phyloP scores from a whole-genome alignment of 1,140 invertebrate genomes.

The Dryas iulia region DNA sequence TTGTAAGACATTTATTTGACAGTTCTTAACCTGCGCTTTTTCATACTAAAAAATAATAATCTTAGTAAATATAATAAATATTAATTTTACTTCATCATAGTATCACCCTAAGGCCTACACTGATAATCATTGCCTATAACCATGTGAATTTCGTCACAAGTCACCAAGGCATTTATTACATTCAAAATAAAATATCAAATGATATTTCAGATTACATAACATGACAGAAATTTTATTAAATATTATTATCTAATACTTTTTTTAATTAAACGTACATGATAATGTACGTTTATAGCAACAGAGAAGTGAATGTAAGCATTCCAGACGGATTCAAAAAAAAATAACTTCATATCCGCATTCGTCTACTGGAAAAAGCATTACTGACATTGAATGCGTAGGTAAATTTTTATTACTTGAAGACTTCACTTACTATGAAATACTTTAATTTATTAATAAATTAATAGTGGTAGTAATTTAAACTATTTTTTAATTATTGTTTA shows the following conservation, averaged over 20 bases:
- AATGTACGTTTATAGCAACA: constrained; percentile 39
- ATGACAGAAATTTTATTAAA: not conserved
- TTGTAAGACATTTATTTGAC: too few relatives aligned
- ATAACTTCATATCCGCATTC: constrained; percentile 19
- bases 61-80: too few relatives aligned
- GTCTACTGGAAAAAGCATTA: constrained; percentile 12
- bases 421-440: not conserved
- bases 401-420: not conserved
- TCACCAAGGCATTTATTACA: too few relatives aligned
- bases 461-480: not conserved
- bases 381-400: not conserved
- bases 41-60: too few relatives aligned
- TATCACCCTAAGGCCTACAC: too few relatives aligned
- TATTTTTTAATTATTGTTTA: not conserved
- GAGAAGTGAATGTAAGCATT: constrained; percentile 11
- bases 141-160: too few relatives aligned
- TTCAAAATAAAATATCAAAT: too few relatives aligned
- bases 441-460: not conserved
- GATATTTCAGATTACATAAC: not conserved
- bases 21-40: too few relatives aligned
- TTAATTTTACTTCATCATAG: too few relatives aligned
- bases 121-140: too few relatives aligned
- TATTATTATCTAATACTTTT: not conserved
- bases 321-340: constrained; percentile 3
- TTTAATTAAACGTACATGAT: constrained; percentile 7